phyloP scores from a whole-genome alignment of 2,888 invertebrate species.

The Plebejus argus region DNA sequence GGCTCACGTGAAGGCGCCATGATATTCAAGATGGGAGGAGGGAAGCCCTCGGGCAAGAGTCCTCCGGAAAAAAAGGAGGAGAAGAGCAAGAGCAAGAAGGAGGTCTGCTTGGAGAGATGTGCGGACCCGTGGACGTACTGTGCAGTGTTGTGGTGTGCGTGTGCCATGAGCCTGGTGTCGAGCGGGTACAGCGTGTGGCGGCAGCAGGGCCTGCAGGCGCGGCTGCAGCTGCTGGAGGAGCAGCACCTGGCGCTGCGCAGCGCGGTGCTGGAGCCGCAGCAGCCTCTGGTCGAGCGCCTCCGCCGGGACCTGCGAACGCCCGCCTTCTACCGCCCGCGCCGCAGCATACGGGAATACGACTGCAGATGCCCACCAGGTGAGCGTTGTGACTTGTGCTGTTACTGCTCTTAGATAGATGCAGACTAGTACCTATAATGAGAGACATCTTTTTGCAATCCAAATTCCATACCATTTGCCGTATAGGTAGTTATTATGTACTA shows the following conservation, averaged over 20 bases:
- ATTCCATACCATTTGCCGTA: too few species aligned
- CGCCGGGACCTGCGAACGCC: constrained; percentile 74
- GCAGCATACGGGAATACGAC: constrained; percentile 82
- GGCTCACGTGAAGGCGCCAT: constrained; percentile 52
- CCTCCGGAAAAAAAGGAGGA: constrained; percentile 53
- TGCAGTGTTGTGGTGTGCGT: constrained; percentile 83
- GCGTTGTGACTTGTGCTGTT: too few species aligned
- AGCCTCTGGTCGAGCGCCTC: constrained; percentile 78
- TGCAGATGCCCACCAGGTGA: constrained; percentile 88
- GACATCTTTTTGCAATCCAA: too few species aligned
- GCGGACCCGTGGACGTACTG: constrained; percentile 72
- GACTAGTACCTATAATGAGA: neutral
- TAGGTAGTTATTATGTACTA: too few species aligned
- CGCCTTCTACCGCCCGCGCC: constrained; percentile 60
- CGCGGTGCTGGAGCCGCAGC: constrained; percentile 74
- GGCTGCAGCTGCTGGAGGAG: constrained; percentile 78
- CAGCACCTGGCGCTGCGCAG: constrained; percentile 78
- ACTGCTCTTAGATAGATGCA: neutral
- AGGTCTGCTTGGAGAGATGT: constrained; percentile 65
- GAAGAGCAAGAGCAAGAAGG: constrained; percentile 50
- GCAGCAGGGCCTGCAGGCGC: constrained; percentile 77
- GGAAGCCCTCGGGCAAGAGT: constrained; percentile 60
- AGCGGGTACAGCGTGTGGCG: constrained; percentile 82
- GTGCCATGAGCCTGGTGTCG: constrained; percentile 82
- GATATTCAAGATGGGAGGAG: constrained; percentile 72